phyloP scores from a whole-genome alignment of 2,797 vertebrate genomes.

The Pyrocephalus nanus region DNA sequence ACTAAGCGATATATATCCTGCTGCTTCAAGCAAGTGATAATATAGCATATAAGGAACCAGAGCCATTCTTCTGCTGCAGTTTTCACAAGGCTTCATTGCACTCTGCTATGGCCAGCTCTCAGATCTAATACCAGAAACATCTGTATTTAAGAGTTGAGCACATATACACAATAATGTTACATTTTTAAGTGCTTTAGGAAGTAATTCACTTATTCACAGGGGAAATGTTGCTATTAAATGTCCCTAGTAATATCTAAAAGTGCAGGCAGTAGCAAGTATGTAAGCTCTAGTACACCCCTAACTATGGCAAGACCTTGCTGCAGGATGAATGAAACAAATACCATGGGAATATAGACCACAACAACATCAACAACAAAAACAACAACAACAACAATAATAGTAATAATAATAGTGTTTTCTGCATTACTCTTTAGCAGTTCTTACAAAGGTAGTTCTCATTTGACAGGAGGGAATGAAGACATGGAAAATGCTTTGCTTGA shows the following conservation, averaged over 20 bases:
- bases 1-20: neutral
- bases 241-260: neutral
- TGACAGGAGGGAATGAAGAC: neutral
- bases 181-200: neutral
- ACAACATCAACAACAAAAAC: too few relatives aligned
- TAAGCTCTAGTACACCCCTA: neutral
- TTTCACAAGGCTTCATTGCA: neutral
- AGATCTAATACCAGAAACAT: neutral
- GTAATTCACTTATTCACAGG: neutral
- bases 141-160: neutral
- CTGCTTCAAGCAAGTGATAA: neutral
- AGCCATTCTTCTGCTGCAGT: neutral
- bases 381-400: neutral
- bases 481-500: neutral
- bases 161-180: neutral
- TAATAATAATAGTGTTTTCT: neutral
- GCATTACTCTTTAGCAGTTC: neutral
- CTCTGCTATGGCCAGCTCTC: neutral
- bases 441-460: neutral
- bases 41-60: neutral
- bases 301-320: neutral
- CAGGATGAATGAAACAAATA: neutral
- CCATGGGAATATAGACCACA: neutral
- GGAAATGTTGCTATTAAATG: neutral
- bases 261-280: neutral